Percentiles rank a stretch among this genome's conserved stretches.
Conservation (phyloP, 64 coral and sea anemone species). For the Actinia tenebrosa region DNA sequence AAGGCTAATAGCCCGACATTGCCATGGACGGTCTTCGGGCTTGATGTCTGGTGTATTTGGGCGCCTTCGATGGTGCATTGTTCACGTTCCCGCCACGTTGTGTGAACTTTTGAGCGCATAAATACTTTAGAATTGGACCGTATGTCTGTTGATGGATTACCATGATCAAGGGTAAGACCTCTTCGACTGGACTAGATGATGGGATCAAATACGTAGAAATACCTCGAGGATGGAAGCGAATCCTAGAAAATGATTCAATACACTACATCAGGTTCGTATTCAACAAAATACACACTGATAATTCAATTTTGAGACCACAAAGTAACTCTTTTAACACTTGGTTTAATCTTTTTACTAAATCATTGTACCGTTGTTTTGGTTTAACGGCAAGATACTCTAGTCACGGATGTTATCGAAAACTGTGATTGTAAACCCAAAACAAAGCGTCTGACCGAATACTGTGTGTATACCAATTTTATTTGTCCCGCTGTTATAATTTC, state of each 20-base stretch:
- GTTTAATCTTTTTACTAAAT: background rate
- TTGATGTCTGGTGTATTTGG: slow-evolving; percentile 14
- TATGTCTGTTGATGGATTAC: slow-evolving; percentile 64
- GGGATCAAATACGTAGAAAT: slow-evolving; percentile 71
- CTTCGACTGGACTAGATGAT: slow-evolving; percentile 36
- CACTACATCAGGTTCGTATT: slow-evolving; percentile 82
- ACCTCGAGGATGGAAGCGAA: slow-evolving; percentile 82
- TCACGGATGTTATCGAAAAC: background rate
- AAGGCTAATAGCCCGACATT: background rate
- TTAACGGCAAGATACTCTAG: background rate
- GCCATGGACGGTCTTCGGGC: background rate
- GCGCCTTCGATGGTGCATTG: slow-evolving; percentile 25
- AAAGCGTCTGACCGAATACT: background rate
- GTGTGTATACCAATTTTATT: background rate
- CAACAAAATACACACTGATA: background rate
- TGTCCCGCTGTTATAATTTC: background rate
- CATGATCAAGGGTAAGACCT: slow-evolving; percentile 53
- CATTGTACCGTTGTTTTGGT: background rate
- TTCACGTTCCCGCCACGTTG: slow-evolving; percentile 67
- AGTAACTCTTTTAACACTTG: background rate
- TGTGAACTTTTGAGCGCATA: slow-evolving; percentile 14
- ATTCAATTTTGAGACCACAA: background rate
- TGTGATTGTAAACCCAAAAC: background rate
- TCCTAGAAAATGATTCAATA: slow-evolving; percentile 83
- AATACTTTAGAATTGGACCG: slow-evolving; percentile 28